A percentile compares a stretch with the other conserved stretches of the same genome.
Conservation (phyloP, 2,888 invertebrate genomes). For the Rhagonycha lutea region DNA sequence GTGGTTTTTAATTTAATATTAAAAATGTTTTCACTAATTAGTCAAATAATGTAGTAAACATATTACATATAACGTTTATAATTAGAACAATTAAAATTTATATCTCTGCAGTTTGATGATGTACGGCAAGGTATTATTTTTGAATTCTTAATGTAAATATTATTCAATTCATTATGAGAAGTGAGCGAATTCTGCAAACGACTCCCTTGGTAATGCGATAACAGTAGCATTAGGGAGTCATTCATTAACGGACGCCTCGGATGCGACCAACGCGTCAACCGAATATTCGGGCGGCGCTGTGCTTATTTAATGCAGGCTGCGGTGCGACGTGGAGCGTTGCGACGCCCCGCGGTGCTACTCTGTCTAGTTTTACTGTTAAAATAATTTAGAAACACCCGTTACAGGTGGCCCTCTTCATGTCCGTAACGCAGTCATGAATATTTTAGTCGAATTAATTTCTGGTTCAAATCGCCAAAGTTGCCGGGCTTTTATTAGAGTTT, state of each 20-base stretch:
- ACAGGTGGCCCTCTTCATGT: slow-evolving; percentile 30
- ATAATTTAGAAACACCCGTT: slow-evolving; percentile 33
- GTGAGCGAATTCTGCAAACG: slow-evolving; percentile 46
- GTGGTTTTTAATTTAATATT: not conserved
- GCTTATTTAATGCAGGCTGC: slow-evolving; percentile 36
- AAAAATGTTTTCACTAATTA: not conserved
- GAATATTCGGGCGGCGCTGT: slow-evolving; percentile 34
- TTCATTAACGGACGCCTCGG: slow-evolving; percentile 43
- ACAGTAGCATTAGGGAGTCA: slow-evolving; percentile 46
- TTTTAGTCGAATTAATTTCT: slow-evolving; percentile 37
- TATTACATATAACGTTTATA: slow-evolving; percentile 13
- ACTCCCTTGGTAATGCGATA: slow-evolving; percentile 46
- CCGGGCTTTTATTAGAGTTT: slow-evolving; percentile 22
- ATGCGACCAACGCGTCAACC: slow-evolving; percentile 40
- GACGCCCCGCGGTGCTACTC: slow-evolving; percentile 18
- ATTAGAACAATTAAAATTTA: slow-evolving; percentile 38
- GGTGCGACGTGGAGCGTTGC: slow-evolving; percentile 20
- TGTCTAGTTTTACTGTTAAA: slow-evolving; percentile 27
- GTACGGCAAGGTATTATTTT: slow-evolving; percentile 41
- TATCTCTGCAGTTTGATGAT: slow-evolving; percentile 33
- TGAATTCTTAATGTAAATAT: slow-evolving; percentile 48
- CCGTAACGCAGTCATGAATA: slow-evolving; percentile 33
- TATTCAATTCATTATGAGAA: slow-evolving; percentile 48
- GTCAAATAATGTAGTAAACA: not conserved
- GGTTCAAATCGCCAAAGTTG: slow-evolving; percentile 37